These are phyloP conservation scores for Polyergus mexicanus DNA, from an alignment of 1,140 invertebrate species.

Conservation along the genomic window DNA sequence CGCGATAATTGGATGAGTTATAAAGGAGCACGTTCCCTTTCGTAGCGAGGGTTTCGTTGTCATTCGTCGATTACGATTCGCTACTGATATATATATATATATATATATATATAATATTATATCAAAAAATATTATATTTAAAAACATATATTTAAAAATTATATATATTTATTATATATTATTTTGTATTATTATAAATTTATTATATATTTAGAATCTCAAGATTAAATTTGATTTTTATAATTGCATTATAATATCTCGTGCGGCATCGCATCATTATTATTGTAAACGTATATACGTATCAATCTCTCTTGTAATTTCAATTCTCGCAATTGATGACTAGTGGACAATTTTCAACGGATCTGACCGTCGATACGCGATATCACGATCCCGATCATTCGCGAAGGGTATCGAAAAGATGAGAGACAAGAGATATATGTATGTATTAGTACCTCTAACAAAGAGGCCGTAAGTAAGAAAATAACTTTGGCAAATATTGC, in stretches of 20 bases:
- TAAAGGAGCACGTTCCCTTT: constrained; percentile 1
- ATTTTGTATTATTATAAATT: too few relatives aligned
- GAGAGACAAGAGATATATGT: neutral
- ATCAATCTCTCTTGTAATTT: neutral
- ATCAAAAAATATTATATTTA: too few relatives aligned
- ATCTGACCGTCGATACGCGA: too few relatives aligned
- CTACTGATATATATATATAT: too few relatives aligned
- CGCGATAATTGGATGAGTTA: constrained; percentile 64
- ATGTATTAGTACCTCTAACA: neutral
- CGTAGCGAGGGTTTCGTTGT: too few relatives aligned
- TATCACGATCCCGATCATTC: neutral
- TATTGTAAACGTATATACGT: neutral
- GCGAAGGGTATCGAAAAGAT: neutral
- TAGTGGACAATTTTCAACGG: neutral
- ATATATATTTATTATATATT: too few relatives aligned
- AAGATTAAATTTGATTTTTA: neutral
- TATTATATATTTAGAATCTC: too few relatives aligned
- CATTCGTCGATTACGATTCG: neutral
- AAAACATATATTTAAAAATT: too few relatives aligned
- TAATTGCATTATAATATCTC: neutral
- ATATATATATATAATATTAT: too few relatives aligned
- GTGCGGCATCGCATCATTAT: neutral
- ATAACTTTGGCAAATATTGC: constrained; percentile 49
- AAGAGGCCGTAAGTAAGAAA: constrained; percentile 16
- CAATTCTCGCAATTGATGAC: neutral